Evolutionary conservation across 2,797 vertebrate species (phyloP).

Genomic region (Streptopelia turtur): DNA sequence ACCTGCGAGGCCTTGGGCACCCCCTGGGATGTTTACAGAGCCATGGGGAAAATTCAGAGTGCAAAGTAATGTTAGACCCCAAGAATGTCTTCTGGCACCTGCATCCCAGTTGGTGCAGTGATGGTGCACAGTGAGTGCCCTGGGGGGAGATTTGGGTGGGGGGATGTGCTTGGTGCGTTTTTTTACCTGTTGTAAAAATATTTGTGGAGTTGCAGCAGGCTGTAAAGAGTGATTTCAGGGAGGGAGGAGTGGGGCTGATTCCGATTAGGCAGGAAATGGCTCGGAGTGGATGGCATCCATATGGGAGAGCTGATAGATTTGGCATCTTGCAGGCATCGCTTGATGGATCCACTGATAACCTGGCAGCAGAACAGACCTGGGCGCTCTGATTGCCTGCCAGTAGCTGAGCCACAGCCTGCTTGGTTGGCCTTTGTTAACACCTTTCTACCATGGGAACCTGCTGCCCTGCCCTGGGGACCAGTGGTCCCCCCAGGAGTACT

Average conservation of each 20-base stretch:
- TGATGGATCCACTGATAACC: constrained; percentile 74
- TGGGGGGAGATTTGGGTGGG: accelerated
- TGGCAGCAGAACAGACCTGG: constrained; percentile 65
- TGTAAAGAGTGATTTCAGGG: neutral
- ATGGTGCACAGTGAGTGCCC: accelerated
- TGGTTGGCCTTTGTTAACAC: constrained; percentile 27
- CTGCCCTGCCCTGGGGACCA: neutral
- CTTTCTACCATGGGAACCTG: constrained; percentile 32
- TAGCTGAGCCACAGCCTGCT: constrained; percentile 40
- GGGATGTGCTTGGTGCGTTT: neutral
- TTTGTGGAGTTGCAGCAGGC: constrained; percentile 15
- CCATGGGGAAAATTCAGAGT: neutral
- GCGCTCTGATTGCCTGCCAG: constrained; percentile 66
- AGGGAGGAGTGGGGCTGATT: constrained; percentile 48
- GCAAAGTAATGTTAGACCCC: neutral
- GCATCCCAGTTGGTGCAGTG: neutral
- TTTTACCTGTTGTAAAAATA: constrained; percentile 61
- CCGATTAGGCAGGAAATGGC: constrained; percentile 70
- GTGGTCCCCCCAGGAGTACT: neutral
- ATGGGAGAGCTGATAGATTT: constrained; percentile 73
- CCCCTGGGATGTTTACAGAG: accelerated
- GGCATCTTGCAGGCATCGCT: constrained; percentile 69
- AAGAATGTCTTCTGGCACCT: neutral
- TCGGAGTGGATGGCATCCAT: constrained; percentile 70
- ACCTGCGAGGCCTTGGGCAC: neutral